phyloP scores from a whole-genome alignment of 2,113 vertebrate genomes.

The Ornithorhynchus anatinus region DNA sequence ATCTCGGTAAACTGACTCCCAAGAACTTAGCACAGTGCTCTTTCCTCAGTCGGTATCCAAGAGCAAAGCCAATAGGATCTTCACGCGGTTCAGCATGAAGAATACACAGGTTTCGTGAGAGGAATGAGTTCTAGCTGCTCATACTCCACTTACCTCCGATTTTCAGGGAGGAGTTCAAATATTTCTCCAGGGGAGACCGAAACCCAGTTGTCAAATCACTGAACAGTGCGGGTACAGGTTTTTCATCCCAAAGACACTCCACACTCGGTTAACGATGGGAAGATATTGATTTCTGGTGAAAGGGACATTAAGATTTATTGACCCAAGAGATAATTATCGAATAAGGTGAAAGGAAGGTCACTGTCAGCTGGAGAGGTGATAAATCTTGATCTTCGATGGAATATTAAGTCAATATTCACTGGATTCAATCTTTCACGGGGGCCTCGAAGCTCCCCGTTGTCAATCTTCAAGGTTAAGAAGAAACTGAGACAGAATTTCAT shows the following conservation, averaged over 20 bases:
- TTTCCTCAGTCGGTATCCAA: no score
- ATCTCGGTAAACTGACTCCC: no score
- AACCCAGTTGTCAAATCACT: no score
- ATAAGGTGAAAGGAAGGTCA: not conserved
- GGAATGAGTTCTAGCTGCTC: no score
- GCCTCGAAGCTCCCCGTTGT: not conserved
- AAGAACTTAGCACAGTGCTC: no score
- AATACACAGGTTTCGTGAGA: no score
- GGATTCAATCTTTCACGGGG: not conserved
- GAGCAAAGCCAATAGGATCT: no score
- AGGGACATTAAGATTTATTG: not conserved
- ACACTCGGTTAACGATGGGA: rapidly evolving
- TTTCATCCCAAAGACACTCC: rapidly evolving
- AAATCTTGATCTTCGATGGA: rapidly evolving
- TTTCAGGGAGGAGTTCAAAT: no score
- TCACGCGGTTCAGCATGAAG: no score
- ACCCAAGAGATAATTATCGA: not conserved
- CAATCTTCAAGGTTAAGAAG: not conserved
- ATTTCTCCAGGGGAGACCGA: rapidly evolving
- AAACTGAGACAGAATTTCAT: no score
- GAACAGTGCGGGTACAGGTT: rapidly evolving
- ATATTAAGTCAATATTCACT: not conserved
- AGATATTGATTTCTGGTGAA: not conserved
- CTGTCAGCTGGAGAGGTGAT: rapidly evolving
- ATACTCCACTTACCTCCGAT: no score